phyloP scores from a whole-genome alignment of 1,140 invertebrate genomes.

The Meloidogyne chitwoodi region DNA sequence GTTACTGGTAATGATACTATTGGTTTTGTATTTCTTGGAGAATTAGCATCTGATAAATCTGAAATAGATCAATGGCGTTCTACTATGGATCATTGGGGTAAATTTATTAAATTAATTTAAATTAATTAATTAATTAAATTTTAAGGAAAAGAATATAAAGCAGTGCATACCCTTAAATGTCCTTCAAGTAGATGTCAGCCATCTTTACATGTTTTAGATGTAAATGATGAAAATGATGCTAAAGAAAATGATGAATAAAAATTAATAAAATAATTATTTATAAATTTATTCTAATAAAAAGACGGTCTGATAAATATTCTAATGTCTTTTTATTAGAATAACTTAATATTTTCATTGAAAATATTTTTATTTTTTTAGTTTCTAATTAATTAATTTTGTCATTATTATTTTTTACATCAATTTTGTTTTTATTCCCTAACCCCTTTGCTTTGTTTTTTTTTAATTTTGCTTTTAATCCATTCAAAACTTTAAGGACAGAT shows the following conservation, averaged over 20 bases:
- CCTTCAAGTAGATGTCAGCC: conserved; percentile 39
- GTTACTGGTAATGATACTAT: conserved; percentile 57
- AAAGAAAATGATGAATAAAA: background rate
- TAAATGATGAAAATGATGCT: conserved; percentile 38
- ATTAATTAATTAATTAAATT: background rate
- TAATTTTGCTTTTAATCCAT: too few species aligned
- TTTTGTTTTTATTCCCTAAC: too few species aligned
- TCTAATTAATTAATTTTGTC: too few species aligned
- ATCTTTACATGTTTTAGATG: conserved; percentile 54
- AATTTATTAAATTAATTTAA: background rate
- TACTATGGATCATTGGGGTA: conserved; percentile 52
- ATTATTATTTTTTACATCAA: too few species aligned
- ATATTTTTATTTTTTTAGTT: too few species aligned
- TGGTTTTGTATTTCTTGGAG: conserved; percentile 50
- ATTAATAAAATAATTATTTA: background rate
- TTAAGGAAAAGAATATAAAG: conserved; percentile 52
- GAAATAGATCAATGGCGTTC: conserved; percentile 57
- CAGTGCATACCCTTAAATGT: conserved; percentile 46
- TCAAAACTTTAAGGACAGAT: too few species aligned
- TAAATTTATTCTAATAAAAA: too few species aligned
- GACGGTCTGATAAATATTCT: too few species aligned
- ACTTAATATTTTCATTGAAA: too few species aligned
- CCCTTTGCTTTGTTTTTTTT: too few species aligned
- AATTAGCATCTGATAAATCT: conserved; percentile 54
- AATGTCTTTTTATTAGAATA: too few species aligned